Conservation (phyloP, 2,797 vertebrate species). For the Catharus ustulatus region DNA sequence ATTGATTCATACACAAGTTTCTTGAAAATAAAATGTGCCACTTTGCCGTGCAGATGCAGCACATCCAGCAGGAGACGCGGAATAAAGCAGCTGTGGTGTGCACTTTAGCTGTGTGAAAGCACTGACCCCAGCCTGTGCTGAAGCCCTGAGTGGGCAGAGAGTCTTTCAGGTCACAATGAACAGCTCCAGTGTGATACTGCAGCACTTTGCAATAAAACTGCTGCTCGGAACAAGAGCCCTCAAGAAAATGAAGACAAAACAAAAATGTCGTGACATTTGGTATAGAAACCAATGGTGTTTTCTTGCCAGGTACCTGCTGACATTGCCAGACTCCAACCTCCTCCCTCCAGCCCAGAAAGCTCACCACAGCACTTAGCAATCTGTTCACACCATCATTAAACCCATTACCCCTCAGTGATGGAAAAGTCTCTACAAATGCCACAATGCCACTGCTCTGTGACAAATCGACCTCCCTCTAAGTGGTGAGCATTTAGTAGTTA, state of each 20-base stretch:
- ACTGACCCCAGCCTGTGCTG: background rate
- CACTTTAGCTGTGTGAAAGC: fast-evolving
- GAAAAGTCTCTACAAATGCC: constrained; percentile 46
- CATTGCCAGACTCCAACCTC: constrained; percentile 37
- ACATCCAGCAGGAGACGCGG: background rate
- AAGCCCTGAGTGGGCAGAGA: background rate
- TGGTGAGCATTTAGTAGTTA: background rate
- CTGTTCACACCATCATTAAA: constrained; percentile 61
- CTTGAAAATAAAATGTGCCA: background rate
- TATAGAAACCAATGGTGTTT: background rate
- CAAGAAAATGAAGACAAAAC: constrained; percentile 2
- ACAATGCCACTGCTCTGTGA: constrained; percentile 8
- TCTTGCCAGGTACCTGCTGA: constrained; percentile 55
- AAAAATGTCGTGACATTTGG: constrained; percentile 58
- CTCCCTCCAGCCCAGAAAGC: constrained; percentile 14
- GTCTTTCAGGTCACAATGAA: background rate
- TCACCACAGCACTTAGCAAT: constrained; percentile 61
- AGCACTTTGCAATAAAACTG: background rate
- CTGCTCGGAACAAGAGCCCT: background rate
- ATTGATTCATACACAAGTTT: background rate
- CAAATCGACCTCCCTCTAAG: constrained; percentile 13
- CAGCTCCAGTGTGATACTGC: background rate
- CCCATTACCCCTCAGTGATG: constrained; percentile 40
- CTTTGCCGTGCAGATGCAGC: background rate
- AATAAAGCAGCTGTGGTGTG: background rate